phyloP scores from a whole-genome alignment of 2,888 invertebrate species.

The Holacanthella duospinosa region DNA sequence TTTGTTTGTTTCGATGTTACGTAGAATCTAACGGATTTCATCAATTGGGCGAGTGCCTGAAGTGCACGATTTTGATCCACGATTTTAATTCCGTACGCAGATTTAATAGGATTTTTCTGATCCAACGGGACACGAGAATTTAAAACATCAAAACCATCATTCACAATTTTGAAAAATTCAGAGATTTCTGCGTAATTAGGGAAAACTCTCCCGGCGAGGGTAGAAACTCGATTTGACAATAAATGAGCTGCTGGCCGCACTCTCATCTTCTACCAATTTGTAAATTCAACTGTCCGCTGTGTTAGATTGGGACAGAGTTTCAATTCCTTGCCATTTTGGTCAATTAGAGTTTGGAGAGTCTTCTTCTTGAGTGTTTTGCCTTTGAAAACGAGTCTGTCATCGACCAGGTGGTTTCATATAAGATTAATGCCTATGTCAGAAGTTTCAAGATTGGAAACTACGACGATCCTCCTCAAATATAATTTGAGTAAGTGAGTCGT shows the following conservation, averaged over 20 bases:
- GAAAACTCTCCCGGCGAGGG: background rate
- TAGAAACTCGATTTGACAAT: conserved; percentile 3
- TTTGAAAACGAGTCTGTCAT: conserved; percentile 1
- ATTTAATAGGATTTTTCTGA: conserved; percentile 3
- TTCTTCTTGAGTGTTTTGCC: background rate
- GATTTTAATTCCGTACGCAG: conserved; percentile 2
- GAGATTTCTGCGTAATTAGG: background rate
- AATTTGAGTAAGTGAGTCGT: no score
- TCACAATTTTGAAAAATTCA: conserved; percentile 9
- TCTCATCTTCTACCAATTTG: conserved; percentile 16
- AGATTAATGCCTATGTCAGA: no score
- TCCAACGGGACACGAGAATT: conserved; percentile 2
- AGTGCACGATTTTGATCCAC: conserved; percentile 1
- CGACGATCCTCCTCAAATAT: no score
- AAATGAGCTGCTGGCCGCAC: conserved; percentile 9
- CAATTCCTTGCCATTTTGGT: conserved; percentile 8
- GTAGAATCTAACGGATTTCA: background rate
- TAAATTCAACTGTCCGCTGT: background rate
- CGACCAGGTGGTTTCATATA: conserved; percentile 23
- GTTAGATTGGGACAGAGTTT: conserved; percentile 14
- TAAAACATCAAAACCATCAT: conserved; percentile 12
- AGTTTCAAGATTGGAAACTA: no score
- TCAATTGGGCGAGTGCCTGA: background rate
- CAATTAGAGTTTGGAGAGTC: conserved; percentile 8
- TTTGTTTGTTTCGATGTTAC: background rate